These are phyloP conservation scores for Epinephelus coioides DNA, from an alignment of 2,797 vertebrate species.

Conservation along the genomic window DNA sequence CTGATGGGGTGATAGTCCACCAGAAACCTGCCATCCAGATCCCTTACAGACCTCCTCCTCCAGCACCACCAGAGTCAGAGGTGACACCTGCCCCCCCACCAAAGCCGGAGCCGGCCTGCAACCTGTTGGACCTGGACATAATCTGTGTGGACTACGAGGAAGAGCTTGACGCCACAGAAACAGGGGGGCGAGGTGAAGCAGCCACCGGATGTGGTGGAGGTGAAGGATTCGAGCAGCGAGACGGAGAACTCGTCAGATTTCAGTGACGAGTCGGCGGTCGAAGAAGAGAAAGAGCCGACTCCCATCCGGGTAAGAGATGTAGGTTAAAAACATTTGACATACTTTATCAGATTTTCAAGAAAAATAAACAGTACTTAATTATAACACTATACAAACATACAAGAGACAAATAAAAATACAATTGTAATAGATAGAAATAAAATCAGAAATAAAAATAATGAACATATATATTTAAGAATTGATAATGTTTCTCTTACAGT, in stretches of 20 bases:
- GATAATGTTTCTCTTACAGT: too few species aligned
- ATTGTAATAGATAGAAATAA: too few species aligned
- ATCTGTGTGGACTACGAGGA: constrained; percentile 52
- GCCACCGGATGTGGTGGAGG: not conserved
- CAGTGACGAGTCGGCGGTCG: not conserved
- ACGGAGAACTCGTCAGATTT: constrained; percentile 71
- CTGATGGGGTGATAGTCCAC: not conserved
- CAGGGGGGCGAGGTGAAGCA: not conserved
- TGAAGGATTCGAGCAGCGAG: constrained; percentile 52
- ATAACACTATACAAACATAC: too few species aligned
- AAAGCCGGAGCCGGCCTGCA: constrained; percentile 12
- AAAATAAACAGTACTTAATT: too few species aligned
- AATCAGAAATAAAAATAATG: too few species aligned
- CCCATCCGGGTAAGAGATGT: not conserved
- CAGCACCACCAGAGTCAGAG: not conserved
- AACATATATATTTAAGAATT: too few species aligned
- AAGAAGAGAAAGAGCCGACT: constrained; percentile 50
- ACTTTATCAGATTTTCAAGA: too few species aligned
- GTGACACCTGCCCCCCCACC: accelerated
- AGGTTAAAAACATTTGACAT: too few species aligned
- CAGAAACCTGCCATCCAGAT: not conserved
- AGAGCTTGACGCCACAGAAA: accelerated
- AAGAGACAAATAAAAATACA: too few species aligned
- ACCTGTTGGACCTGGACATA: constrained; percentile 61
- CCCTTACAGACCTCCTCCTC: not conserved